Base-by-base conservation (phyloP, 2,888 invertebrate species). In the Isotomurus palustris region DNA sequence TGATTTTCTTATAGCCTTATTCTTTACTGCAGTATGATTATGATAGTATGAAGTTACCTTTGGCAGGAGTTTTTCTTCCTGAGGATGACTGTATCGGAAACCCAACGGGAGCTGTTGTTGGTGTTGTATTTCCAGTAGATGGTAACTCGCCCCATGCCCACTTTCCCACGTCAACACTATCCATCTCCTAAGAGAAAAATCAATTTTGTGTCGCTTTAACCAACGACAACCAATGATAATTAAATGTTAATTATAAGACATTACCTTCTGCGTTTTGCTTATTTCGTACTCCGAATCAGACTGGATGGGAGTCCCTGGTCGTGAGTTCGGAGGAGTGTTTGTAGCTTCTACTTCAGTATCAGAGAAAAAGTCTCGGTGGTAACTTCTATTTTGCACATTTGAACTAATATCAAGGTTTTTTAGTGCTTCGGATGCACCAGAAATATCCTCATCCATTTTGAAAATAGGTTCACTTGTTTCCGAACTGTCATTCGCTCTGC, bases 281-380 rank as follows among this genome's bases (percentile, higher is more conserved):
- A 76, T 73, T 76, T 95, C 95, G 73, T 91, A 86, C 75, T 96
- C 96, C 0, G 94, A 92, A 76, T 96, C 96, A 40, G 94, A 94
- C 75, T 92, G 92, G 61, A 89, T 84, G 6, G 93, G 92, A 14
- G 91, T 87, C 64, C 85, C 84, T 36, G 87, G 84, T 59, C 91
- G 82, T 32, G 87, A 86, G 61, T 81, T 78, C 62, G 73, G 72
- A n/a, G 76, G 76, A 66, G 68, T 60, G 32, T 52, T 53, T 8
- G 60, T 60, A 6, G 58, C 68, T 47, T 65, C 71, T 22, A 68
- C 66, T 62, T 72, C 71, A 40, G 69, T 69, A 44, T 71, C 70
- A 8, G 70, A 71, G 45, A 59, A 71, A 50, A 71, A 71, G 40
- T 70, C 70, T 12, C 70, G 65, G 57, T 70, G 70, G 47, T 64